These are phyloP conservation scores for Melanotaenia boesemani DNA, from an alignment of 2,797 vertebrate species.

Conservation along the genomic window DNA sequence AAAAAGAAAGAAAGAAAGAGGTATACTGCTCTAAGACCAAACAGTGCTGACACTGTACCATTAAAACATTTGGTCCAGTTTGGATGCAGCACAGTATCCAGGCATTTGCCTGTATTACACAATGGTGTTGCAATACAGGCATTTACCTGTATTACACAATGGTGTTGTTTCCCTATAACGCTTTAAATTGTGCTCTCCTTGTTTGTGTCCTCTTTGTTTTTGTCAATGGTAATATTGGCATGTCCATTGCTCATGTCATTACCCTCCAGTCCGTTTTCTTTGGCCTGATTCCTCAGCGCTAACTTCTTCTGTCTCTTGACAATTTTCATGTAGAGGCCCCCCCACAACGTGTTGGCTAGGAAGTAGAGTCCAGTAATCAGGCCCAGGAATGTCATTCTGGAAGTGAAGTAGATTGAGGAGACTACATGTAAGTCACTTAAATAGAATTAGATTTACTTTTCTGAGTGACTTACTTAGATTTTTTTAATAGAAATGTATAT, in stretches of 20 bases:
- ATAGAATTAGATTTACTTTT: too few relatives aligned
- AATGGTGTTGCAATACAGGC: neutral
- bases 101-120: neutral
- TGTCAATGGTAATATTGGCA: conserved; percentile 54
- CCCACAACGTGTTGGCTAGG: conserved; percentile 70
- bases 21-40: conserved; percentile 19
- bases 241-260: conserved; percentile 50
- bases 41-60: conserved; percentile 44
- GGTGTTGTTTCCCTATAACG: neutral
- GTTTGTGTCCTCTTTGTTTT: conserved; percentile 66
- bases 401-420: neutral
- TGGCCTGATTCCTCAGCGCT: conserved; percentile 64
- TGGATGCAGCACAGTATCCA: conserved; percentile 28
- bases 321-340: conserved; percentile 67
- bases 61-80: conserved; percentile 44
- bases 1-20: conserved; percentile 1
- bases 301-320: conserved; percentile 75
- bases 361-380: conserved; percentile 73
- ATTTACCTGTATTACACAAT: too few relatives aligned
- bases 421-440: neutral
- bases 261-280: conserved; percentile 59
- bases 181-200: conserved; percentile 79
- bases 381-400: conserved; percentile 80
- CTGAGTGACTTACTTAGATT: neutral
- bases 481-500: neutral